Evolutionary conservation across 2,888 invertebrate species (phyloP).

Genomic region (Dasysyrphus albostriatus): DNA sequence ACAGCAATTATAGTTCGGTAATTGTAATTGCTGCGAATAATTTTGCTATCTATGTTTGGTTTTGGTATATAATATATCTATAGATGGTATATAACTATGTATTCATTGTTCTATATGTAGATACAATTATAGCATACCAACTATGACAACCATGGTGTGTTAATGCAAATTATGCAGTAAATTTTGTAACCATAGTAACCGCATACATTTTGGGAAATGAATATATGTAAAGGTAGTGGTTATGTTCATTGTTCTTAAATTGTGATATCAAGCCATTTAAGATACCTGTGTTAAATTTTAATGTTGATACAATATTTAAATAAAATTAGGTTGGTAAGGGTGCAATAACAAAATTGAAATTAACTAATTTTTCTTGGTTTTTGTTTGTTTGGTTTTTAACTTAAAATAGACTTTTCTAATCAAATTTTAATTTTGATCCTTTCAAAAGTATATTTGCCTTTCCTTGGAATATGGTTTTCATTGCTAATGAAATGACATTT

Average conservation of each 20-base stretch:
- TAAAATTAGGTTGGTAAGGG: not conserved
- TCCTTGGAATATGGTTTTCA: not conserved
- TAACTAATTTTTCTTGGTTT: not conserved
- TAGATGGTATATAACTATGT: not conserved
- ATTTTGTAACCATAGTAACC: slow-evolving; percentile 71
- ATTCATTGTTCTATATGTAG: not conserved
- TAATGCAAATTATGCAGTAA: slow-evolving; percentile 75
- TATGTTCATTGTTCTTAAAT: slow-evolving; percentile 49
- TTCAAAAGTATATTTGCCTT: no score
- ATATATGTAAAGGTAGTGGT: slow-evolving; percentile 11
- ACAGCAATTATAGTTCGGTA: slow-evolving; percentile 76
- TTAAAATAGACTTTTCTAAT: no score
- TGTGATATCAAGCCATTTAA: slow-evolving; percentile 40
- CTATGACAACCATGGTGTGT: slow-evolving; percentile 54
- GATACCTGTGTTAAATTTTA: not conserved
- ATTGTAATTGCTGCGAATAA: slow-evolving; percentile 75
- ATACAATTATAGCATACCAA: not conserved
- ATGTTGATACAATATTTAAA: not conserved
- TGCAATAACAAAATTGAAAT: not conserved
- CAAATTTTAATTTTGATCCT: not conserved
- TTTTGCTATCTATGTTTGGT: slow-evolving; percentile 54
- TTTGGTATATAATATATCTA: not conserved
- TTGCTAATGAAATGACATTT: not conserved
- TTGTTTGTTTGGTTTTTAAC: no score
- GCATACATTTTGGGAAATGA: slow-evolving; percentile 64